A percentile compares a stretch with the other conserved stretches of the same genome.
phyloP scores from a whole-genome alignment of 92 coral and sea anemone species.

The Zoanthus sociatus region DNA sequence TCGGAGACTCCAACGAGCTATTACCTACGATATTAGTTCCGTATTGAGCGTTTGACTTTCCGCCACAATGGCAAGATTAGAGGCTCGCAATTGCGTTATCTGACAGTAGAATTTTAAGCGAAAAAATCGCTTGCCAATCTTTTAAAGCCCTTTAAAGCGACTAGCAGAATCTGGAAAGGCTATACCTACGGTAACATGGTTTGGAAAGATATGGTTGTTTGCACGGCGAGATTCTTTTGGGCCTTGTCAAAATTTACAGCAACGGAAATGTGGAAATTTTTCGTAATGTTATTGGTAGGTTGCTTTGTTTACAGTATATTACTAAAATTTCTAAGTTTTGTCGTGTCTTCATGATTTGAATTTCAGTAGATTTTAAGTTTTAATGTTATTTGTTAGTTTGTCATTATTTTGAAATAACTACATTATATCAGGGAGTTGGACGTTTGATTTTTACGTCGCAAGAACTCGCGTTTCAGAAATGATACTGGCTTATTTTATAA shows the following conservation, averaged over 20 bases:
- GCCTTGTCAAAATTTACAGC: slow-evolving; percentile 19
- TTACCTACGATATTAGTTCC: slow-evolving; percentile 3
- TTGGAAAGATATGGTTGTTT: slow-evolving; percentile 10
- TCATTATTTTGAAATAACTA: neutral
- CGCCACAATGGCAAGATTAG: neutral
- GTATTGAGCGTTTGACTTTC: neutral
- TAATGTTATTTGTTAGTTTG: neutral
- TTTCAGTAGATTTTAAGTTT: neutral
- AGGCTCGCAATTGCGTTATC: neutral
- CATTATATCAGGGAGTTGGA: neutral
- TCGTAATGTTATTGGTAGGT: slow-evolving; percentile 27
- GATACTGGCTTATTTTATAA: neutral
- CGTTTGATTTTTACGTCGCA: neutral
- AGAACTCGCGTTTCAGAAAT: slow-evolving; percentile 1
- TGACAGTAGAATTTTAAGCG: neutral
- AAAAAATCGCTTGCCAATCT: neutral
- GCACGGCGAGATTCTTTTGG: neutral
- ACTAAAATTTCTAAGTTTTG: neutral
- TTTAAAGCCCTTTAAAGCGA: neutral
- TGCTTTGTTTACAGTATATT: neutral
- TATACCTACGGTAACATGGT: neutral
- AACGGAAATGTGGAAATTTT: slow-evolving; percentile 25
- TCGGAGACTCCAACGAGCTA: neutral
- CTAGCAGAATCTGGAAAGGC: neutral
- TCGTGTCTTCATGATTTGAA: neutral